Evolutionary conservation across 2,113 vertebrate genomes (phyloP).

Genomic region (Carettochelys insculpta): DNA sequence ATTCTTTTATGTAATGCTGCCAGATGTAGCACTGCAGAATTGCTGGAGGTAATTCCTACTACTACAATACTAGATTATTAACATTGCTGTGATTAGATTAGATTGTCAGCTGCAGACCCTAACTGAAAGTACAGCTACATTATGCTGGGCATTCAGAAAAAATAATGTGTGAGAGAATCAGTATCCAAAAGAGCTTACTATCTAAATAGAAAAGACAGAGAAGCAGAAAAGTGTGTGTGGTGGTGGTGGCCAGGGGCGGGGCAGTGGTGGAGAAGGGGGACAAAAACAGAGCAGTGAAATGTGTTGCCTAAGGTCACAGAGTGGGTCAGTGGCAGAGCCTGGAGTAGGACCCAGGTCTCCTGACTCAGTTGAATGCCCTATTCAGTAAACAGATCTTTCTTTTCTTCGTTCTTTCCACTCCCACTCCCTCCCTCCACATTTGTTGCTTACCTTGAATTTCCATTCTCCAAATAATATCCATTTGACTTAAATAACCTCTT

Average conservation of each 20-base stretch:
- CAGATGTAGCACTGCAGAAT: neutral
- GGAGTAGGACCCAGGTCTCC: neutral
- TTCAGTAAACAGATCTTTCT: neutral
- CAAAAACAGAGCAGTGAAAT: neutral
- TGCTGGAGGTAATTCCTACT: neutral
- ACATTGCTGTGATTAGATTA: neutral
- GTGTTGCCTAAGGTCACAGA: conserved; percentile 13
- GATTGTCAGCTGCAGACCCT: neutral
- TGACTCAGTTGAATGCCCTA: neutral
- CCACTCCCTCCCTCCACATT: too few species aligned
- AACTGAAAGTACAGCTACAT: neutral
- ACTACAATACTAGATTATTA: neutral
- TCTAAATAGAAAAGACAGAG: neutral
- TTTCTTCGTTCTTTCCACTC: too few species aligned
- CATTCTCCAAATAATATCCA: neutral
- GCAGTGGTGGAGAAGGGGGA: neutral
- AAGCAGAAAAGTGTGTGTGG: too few species aligned
- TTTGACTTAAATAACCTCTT: conserved; percentile 18
- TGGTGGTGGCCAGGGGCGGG: too few species aligned
- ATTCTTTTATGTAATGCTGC: neutral
- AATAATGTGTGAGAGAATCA: neutral
- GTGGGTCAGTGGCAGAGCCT: neutral
- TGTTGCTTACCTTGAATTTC: too few species aligned
- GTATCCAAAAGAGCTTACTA: neutral
- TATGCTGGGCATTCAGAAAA: neutral